phyloP scores from a whole-genome alignment of 2,888 invertebrate genomes.

The Aleiodes leptofemur region DNA sequence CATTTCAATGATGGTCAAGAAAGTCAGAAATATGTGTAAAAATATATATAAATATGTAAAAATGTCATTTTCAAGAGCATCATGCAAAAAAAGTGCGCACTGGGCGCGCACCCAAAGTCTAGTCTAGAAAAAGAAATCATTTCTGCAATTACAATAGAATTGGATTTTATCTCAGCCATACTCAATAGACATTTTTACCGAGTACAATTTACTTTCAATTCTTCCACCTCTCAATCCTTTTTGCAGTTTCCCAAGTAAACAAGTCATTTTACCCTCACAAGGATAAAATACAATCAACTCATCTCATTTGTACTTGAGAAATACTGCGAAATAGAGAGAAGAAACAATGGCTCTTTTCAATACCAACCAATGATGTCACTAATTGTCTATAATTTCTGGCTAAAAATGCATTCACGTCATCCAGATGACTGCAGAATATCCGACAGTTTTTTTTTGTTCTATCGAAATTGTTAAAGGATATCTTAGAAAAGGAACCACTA shows the following conservation, averaged over 20 bases:
- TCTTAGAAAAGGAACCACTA: too few relatives aligned
- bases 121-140: too few relatives aligned
- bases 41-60: too few relatives aligned
- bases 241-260: constrained; percentile 19
- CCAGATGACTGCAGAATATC: not conserved
- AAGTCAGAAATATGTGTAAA: too few relatives aligned
- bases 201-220: constrained; percentile 33
- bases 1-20: too few relatives aligned
- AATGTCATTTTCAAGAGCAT: too few relatives aligned
- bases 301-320: constrained; percentile 6
- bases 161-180: too few relatives aligned
- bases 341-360: constrained; percentile 26
- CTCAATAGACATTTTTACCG: not conserved
- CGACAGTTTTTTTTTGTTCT: too few relatives aligned
- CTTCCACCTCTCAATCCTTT: constrained; percentile 13
- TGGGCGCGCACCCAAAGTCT: too few relatives aligned
- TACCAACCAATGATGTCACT: constrained; percentile 28
- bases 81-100: too few relatives aligned
- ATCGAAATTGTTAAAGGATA: too few relatives aligned
- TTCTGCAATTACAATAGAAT: too few relatives aligned
- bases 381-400: constrained; percentile 23
- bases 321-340: not conserved
- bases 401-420: constrained; percentile 9
- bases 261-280: constrained; percentile 29
- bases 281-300: constrained; percentile 1